A percentile compares a stretch with the other conserved stretches of the same genome.
These are phyloP conservation scores for Teleiodes luculella DNA, from an alignment of 2,888 invertebrate genomes.

Conservation along the genomic window DNA sequence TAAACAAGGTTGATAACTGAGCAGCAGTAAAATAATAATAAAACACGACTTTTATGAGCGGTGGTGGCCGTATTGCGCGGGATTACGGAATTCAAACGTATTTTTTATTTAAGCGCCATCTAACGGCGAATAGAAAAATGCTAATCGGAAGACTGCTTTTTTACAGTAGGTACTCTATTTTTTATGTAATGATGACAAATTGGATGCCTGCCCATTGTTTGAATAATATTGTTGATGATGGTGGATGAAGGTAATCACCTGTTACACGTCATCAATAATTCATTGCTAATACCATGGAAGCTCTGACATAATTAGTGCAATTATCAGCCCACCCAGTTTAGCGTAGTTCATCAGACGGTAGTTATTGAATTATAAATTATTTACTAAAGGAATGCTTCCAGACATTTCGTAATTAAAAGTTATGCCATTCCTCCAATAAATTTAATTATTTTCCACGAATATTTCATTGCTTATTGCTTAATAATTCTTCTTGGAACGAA, in stretches of 20 bases:
- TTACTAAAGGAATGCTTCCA: not conserved
- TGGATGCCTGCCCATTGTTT: constrained; percentile 12
- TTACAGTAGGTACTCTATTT: constrained; percentile 19
- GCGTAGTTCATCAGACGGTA: constrained; percentile 27
- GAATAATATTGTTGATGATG: constrained; percentile 5
- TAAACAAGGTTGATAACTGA: constrained; percentile 59
- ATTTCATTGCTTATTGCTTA: not conserved
- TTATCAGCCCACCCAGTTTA: constrained; percentile 67
- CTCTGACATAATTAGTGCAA: constrained; percentile 74
- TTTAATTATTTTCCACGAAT: not conserved
- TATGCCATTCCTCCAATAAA: not conserved
- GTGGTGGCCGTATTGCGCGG: constrained; percentile 38
- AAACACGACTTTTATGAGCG: constrained; percentile 45
- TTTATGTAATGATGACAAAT: constrained; percentile 4
- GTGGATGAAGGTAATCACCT: constrained; percentile 45
- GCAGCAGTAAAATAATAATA: constrained; percentile 59
- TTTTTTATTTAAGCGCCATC: constrained; percentile 49
- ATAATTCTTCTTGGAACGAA: not conserved
- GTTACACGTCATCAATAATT: constrained; percentile 67
- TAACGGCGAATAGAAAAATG: constrained; percentile 50
- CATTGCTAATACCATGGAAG: constrained; percentile 66
- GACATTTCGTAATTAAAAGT: constrained; percentile 1
- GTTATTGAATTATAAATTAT: constrained; percentile 68
- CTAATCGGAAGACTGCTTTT: constrained; percentile 7
- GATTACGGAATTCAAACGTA: constrained; percentile 19